These are phyloP conservation scores for Megalops atlanticus DNA, from an alignment of 2,113 vertebrate species.

Conservation along the genomic window DNA sequence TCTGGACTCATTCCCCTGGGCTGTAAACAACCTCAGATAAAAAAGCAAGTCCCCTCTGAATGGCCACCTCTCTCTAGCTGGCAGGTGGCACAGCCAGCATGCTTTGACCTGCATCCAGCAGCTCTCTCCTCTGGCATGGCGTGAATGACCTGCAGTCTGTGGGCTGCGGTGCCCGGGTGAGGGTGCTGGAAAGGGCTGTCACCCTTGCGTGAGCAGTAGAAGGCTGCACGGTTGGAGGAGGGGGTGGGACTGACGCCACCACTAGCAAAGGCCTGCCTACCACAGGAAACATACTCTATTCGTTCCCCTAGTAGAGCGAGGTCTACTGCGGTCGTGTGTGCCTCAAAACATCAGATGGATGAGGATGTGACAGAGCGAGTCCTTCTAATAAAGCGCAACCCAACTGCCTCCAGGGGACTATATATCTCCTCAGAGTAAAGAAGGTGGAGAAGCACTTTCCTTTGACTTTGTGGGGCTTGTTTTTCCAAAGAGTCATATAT, in stretches of 20 bases:
- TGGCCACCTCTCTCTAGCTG: conserved; percentile 41
- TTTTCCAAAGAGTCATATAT: not conserved
- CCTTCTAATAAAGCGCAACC: not conserved
- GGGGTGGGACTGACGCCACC: conserved; percentile 37
- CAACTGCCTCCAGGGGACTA: conserved; percentile 3
- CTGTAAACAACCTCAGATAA: conserved; percentile 17
- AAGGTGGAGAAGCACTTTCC: not conserved
- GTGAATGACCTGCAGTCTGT: conserved; percentile 70
- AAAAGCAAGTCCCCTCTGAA: conserved; percentile 39
- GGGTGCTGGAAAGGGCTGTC: conserved; percentile 7
- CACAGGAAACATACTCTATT: not conserved
- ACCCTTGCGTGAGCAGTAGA: not conserved
- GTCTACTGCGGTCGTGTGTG: not conserved
- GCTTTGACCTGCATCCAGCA: conserved; percentile 38
- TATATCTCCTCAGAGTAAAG: not conserved
- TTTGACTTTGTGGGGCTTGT: not conserved
- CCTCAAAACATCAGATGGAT: not conserved
- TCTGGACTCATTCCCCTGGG: not conserved
- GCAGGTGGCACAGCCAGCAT: conserved; percentile 17
- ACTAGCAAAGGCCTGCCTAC: not conserved
- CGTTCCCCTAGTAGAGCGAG: not conserved
- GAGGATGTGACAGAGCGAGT: not conserved
- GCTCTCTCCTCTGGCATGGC: conserved; percentile 60
- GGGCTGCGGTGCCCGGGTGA: conserved; percentile 41
- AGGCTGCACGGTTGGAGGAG: conserved; percentile 7